These are phyloP conservation scores for Peribatodes rhomboidaria DNA, from an alignment of 2,888 invertebrate species.

Conservation along the genomic window DNA sequence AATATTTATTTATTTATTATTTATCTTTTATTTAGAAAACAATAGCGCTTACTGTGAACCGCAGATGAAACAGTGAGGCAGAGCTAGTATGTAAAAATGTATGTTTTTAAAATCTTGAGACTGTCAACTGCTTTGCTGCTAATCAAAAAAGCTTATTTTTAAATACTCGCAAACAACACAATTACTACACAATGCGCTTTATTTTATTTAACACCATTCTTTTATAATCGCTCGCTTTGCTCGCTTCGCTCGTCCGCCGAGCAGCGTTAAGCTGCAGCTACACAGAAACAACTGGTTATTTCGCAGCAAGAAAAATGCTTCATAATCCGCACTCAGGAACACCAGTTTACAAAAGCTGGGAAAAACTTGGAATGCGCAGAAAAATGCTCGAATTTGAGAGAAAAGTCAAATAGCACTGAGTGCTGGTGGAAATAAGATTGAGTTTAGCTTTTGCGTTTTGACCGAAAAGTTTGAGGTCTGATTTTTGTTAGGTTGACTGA, in stretches of 20 bases:
- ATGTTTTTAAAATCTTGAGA: no score
- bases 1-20: no score
- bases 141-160: not conserved
- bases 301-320: conserved; percentile 49
- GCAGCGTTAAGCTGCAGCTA: conserved; percentile 30
- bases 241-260: not conserved
- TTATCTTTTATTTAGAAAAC: no score
- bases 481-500: no score
- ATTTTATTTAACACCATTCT: not conserved
- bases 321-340: conserved; percentile 41
- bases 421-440: not conserved
- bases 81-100: no score
- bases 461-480: no score
- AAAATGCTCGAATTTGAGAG: conserved; percentile 23
- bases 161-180: not conserved
- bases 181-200: not conserved
- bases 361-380: conserved; percentile 26
- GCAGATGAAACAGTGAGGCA: no score
- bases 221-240: conserved; percentile 15
- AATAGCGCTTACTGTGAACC: no score
- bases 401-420: conserved; percentile 4
- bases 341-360: conserved; percentile 34
- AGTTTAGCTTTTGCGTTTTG: not conserved
- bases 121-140: no score
- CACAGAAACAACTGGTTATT: conserved; percentile 49